Evolutionary conservation across 2,797 vertebrate species (phyloP), one percentile per base, ranked within the genome.

Genomic region (Trachops cirrhosus): DNA sequence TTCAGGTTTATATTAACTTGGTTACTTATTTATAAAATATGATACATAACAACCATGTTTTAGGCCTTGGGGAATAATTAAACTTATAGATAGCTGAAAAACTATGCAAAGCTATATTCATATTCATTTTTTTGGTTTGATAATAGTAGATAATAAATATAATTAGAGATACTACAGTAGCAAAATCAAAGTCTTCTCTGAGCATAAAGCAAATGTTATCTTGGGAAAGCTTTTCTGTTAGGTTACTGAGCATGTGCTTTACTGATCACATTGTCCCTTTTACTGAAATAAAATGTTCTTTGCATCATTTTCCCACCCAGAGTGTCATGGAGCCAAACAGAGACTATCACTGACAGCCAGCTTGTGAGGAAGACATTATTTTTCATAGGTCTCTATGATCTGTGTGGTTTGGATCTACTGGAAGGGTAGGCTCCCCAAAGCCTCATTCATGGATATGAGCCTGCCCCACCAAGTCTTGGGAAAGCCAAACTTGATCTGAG

Each of bases 381-480:
- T 96, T 89, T 78, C 86, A 78, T 41, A 86, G 88, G 77, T 86
- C 46, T 86, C 89, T 93, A 79, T 48, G 92, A 90, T 95, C 71
- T 84, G 57, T 96, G 88, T 95, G 91, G 89, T 91, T 96, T 96
- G 95, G 83, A 93, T 86, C 74, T 95, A 57, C 50, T 90, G 34
- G 87, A 95, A 95, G 92, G 39, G 54, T 85, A 89, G 5, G 57
- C 62, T 96, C 96, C 96, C 96, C 82, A 91, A 94, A 96, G 87
- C 39, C 85, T 90, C 50, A 96, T 93, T 96, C 93, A 96, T 87
- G 37, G 48, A 80, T 91, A 79, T 41, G 52, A 95, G 34, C 39
- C 78, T 19, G 41, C 88, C 89, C 89, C 91, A 95, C 93, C 84
- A 95, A 75, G 16, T 71, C 74, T 85, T 73, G 64, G 52, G 50